A percentile compares a stretch with the other conserved stretches of the same genome.
These are phyloP conservation scores for Antennarius maculatus DNA, from an alignment of 2,797 vertebrate species.

Conservation along the genomic window DNA sequence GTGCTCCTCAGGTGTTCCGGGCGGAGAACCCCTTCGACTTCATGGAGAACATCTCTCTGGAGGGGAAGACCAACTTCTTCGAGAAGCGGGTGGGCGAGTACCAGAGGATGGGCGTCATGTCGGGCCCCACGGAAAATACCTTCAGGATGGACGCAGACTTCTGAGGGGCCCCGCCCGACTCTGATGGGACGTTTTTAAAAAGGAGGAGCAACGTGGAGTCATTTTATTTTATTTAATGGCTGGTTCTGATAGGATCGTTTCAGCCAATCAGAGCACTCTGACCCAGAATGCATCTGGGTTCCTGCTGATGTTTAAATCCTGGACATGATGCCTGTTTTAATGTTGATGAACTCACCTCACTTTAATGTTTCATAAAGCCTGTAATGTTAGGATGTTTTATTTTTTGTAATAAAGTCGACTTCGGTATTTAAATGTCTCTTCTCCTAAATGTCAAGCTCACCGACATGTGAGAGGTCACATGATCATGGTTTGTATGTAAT, in stretches of 20 bases:
- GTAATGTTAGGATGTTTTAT: not conserved
- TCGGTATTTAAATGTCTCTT: too few species aligned
- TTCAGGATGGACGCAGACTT: conserved; percentile 96
- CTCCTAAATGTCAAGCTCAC: too few species aligned
- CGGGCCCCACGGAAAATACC: conserved; percentile 86
- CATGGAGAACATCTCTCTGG: conserved; percentile 98
- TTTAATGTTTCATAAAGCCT: not conserved
- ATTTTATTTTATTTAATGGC: too few species aligned
- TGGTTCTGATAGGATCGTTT: too few species aligned
- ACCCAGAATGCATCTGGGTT: too few species aligned
- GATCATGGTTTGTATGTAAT: too few species aligned
- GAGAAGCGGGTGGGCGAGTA: conserved; percentile 97
- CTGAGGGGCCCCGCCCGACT: conserved; percentile 59
- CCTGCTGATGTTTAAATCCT: too few species aligned
- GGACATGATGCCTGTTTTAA: not conserved
- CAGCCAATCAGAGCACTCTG: too few species aligned
- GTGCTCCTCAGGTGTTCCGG: conserved; percentile 83
- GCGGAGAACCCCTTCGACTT: conserved; percentile 98
- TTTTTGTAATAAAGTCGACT: conserved; percentile 1
- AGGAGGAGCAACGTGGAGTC: too few species aligned
- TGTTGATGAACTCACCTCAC: not conserved
- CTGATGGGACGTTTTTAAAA: too few species aligned
- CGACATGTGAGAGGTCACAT: too few species aligned
- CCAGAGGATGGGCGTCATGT: conserved; percentile 98
- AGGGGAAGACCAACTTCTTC: conserved; percentile 98